Conservation (phyloP, 2,888 invertebrate genomes). For the Metopia argyrocephala region DNA sequence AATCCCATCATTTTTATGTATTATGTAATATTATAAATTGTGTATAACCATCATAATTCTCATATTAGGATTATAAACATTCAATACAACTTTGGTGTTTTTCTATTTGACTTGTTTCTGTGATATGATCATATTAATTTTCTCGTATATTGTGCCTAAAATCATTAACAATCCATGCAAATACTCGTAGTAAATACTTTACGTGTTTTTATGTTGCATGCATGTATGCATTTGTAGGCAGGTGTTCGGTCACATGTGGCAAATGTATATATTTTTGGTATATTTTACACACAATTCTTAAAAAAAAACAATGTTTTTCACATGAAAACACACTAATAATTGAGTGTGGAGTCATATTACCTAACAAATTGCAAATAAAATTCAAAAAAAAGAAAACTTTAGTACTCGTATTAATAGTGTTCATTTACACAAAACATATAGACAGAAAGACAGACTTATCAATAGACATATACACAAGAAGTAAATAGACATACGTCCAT, state of each 20-base stretch:
- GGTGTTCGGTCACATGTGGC: conserved; percentile 52
- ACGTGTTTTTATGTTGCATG: neutral
- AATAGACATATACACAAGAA: neutral
- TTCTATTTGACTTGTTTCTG: neutral
- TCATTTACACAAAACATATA: neutral
- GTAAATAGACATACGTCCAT: neutral
- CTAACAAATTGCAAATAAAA: conserved; percentile 34
- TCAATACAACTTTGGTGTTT: neutral
- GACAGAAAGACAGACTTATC: neutral
- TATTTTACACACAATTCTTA: neutral
- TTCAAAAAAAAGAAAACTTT: neutral
- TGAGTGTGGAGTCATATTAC: neutral
- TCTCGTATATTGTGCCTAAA: conserved; percentile 11
- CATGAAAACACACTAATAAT: neutral
- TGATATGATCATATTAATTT: conserved; percentile 35
- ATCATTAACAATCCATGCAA: neutral
- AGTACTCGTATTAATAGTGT: conserved; percentile 4
- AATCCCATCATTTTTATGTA: no score
- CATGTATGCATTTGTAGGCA: conserved; percentile 26
- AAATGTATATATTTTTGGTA: conserved; percentile 43
- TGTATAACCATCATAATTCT: no score
- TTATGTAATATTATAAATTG: no score
- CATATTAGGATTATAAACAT: no score
- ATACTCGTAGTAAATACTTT: neutral
- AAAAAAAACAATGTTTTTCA: neutral